These are phyloP conservation scores for Poeciliopsis presidionis DNA, from an alignment of 2,797 vertebrate genomes.

Conservation along the genomic window DNA sequence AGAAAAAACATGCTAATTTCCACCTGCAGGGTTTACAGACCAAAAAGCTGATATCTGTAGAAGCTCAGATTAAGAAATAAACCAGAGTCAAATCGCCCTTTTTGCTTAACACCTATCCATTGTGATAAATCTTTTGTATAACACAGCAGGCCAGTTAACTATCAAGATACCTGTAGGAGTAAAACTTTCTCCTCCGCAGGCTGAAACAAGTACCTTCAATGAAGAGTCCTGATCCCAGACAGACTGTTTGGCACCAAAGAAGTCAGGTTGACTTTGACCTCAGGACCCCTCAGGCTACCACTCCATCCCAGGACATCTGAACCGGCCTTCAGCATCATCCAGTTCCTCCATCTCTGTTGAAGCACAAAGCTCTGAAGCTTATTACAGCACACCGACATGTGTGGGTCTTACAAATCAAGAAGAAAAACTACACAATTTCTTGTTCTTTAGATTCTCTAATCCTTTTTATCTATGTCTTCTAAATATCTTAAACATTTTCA, in stretches of 20 bases:
- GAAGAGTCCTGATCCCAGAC: slow-evolving; percentile 39
- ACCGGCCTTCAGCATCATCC: slow-evolving; percentile 29
- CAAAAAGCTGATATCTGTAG: background rate
- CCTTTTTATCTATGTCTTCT: background rate
- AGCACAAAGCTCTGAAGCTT: slow-evolving; percentile 13
- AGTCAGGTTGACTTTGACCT: slow-evolving; percentile 58
- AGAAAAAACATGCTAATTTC: too few species aligned
- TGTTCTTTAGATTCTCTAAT: background rate
- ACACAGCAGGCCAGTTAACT: slow-evolving; percentile 1
- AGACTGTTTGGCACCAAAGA: slow-evolving; percentile 63
- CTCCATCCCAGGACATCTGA: slow-evolving; percentile 20
- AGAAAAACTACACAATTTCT: slow-evolving; percentile 17
- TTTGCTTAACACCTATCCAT: slow-evolving; percentile 3
- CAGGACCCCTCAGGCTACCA: slow-evolving; percentile 47
- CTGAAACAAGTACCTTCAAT: slow-evolving; percentile 43
- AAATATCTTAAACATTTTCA: background rate
- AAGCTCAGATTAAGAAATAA: slow-evolving; percentile 20
- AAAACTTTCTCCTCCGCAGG: slow-evolving; percentile 22
- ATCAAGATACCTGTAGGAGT: background rate
- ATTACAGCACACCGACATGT: background rate
- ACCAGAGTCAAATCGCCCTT: too few species aligned
- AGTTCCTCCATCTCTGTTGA: slow-evolving; percentile 17
- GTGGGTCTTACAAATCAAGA: slow-evolving; percentile 15
- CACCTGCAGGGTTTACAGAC: background rate
- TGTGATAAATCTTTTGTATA: slow-evolving; percentile 1